These are phyloP conservation scores for Phylloscopus trochiloides DNA, from an alignment of 2,113 vertebrate species.

Conservation along the genomic window DNA sequence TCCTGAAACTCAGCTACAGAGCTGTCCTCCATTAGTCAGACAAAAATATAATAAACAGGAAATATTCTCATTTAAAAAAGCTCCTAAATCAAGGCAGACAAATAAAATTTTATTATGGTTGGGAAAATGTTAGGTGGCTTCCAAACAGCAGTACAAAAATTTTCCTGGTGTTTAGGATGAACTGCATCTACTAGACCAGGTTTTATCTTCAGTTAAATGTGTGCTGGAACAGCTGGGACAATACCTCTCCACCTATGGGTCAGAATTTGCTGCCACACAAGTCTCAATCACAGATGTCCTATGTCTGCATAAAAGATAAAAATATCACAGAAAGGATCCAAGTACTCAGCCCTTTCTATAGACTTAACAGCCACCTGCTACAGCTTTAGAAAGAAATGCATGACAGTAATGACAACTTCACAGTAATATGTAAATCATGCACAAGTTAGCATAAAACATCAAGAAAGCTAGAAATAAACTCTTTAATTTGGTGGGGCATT, in stretches of 20 bases:
- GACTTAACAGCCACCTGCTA: background rate
- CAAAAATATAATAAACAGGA: conserved; percentile 53
- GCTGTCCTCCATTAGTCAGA: conserved; percentile 11
- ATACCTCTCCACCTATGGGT: background rate
- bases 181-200: background rate
- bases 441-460: conserved; percentile 7
- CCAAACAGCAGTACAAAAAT: background rate
- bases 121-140: background rate
- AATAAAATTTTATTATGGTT: background rate
- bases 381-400: background rate
- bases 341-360: background rate
- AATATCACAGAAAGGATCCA: background rate
- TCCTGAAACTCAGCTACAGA: conserved; percentile 27
- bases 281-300: background rate
- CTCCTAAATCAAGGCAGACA: background rate
- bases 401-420: background rate
- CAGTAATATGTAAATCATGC: background rate
- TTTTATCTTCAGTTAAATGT: background rate
- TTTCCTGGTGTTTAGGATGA: background rate
- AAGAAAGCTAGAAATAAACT: background rate
- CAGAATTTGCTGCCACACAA: background rate
- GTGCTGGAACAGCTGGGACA: background rate
- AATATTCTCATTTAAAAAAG: conserved; percentile 59
- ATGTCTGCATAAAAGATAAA: background rate
- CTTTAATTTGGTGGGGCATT: conserved; percentile 11